Base-by-base conservation (phyloP, 1,140 invertebrate species). In the Ruditapes philippinarum region DNA sequence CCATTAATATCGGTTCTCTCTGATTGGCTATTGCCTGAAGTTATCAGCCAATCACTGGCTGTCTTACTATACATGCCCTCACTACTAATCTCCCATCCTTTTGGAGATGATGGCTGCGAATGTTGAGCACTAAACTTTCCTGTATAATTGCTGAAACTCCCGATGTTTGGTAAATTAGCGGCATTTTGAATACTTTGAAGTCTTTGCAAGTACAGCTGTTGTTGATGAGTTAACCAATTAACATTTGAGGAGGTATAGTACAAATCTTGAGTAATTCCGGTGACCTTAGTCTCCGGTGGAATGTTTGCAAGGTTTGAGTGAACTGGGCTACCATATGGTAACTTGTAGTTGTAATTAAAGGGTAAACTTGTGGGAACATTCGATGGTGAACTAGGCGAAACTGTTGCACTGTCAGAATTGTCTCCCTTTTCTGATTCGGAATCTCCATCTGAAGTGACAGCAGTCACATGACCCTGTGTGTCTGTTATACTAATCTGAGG, bases 401-500 rank as follows among this genome's bases (percentile, higher is more conserved):
- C 73, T 12, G 78, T 65, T 68, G 79, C 78, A 80, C 80, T 85
- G 28, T 91, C 88, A 62, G 68, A 78, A 17, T 60, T 68, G 22
- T 85, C 83, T 19, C 91, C 91, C 22, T 98, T 88, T 98, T 98
- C 22, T 97, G 98, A 28, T 79, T 80, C 91, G 84, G 81, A 93
- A 78, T 49, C 91, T 89, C 82, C 90, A 70, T 79, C 90, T 97
- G 98, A 95, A 97, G 96, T 90, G 60, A 93, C 97, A 97, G 82
- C 96, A 93, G 94, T 98, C 97, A 65, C 97, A 97, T n/a, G 98
- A 97, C 93, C 95, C 60, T 89, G 97, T 97, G 1, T 97, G 83
- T 99, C 98, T 0, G 98, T 99, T 4, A 99, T 97, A 91, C 98
- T 98, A 89, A 99, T 99, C 95, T 98, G 98, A 0, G 98, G 98